phyloP scores from a whole-genome alignment of 2,888 invertebrate genomes.

The Crioceris asparagi region DNA sequence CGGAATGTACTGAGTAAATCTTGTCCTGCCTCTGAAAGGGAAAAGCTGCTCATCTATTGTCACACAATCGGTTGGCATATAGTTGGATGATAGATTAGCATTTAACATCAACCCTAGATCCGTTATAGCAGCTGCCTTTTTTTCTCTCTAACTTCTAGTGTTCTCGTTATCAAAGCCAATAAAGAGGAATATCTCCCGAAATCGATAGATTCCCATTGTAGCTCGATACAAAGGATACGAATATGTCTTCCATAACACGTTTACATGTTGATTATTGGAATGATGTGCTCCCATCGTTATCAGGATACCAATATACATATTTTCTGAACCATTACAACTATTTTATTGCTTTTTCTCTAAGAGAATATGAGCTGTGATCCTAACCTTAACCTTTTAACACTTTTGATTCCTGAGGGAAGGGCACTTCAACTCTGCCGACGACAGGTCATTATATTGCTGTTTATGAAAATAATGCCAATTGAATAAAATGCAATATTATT shows the following conservation, averaged over 20 bases:
- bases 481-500: too few relatives aligned
- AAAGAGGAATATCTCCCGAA: background rate
- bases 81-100: background rate
- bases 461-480: too few relatives aligned
- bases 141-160: background rate
- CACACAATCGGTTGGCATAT: background rate
- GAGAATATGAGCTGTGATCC: too few relatives aligned
- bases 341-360: too few relatives aligned
- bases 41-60: background rate
- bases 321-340: too few relatives aligned
- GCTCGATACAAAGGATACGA: background rate
- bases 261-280: background rate
- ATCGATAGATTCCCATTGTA: background rate
- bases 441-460: too few relatives aligned
- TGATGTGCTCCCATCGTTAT: background rate
- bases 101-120: background rate
- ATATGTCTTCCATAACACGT: background rate
- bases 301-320: background rate
- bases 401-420: too few relatives aligned
- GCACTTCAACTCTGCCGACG: too few relatives aligned
- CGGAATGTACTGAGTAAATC: too few relatives aligned
- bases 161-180: background rate
- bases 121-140: background rate
- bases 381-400: too few relatives aligned
- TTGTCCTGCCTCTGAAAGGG: background rate